Evolutionary conservation across 2,113 vertebrate genomes (phyloP), one percentile per base, ranked within the genome.

Genomic region (Nematolebias whitei): DNA sequence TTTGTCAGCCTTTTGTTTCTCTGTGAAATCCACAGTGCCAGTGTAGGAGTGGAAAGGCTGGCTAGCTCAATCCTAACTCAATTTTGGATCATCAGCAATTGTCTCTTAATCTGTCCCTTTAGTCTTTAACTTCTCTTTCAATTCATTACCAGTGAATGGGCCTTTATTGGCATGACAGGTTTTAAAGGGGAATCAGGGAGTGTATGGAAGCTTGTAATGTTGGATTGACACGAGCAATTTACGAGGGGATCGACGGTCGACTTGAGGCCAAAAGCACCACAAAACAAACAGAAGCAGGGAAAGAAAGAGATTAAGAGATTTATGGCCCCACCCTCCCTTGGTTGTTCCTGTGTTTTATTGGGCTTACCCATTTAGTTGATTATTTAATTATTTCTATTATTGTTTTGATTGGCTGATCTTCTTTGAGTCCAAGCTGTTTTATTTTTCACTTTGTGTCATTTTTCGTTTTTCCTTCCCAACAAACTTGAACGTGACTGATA

Each of bases 71-170:
- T 86, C 67, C 78, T 83, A 86, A 88, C 83, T 77, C 81, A 79
- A 90, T 90, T 61, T 62, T 64, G 78, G 71, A 79, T 79, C 85
- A 79, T 84, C 71, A 84, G 72, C 83, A 75, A 85, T 78, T 86
- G 87, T 84, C 84, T 83, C 74, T 85, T 88, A 90, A 89, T 89
- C 86, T 82, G 80, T 58, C 63, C 81, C 63, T 77, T 83, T 84
- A 83, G 80, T 83, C 76, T 85, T 81, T 69, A 70, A 66, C 71
- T 73, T 75, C 71, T 69, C 59, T 83, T 75, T 82, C 83, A 81
- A 87, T 90, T 90, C 84, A 89, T 90, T 88, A 84, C 59, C 12
- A 83, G 79, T 82, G 80, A 88, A 89, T 85, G 58, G 77, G 76
- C 53, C 77, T 88, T 87, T 88, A 88, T 91, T 85, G 80, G 77